Base-by-base conservation (phyloP, 2,797 vertebrate genomes). In the Enteromius viviparus region DNA sequence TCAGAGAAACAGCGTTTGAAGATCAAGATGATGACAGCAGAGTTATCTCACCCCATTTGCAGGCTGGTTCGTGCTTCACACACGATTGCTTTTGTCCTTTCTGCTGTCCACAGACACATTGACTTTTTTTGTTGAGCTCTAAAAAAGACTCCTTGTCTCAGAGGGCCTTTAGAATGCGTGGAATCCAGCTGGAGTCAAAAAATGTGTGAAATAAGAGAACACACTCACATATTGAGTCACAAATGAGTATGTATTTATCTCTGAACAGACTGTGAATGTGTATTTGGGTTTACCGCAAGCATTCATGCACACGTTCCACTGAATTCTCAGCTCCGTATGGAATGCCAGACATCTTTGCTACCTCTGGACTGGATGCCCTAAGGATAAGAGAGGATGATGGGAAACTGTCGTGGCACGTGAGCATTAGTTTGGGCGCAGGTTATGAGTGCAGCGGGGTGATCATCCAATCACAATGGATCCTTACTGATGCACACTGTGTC, bases 391-490 rank as follows among this genome's bases (percentile, higher is more conserved):
- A 91, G 84, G 90, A 91, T 85, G 89, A 89, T 62, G 87, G 87
- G 21, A 89, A 87, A 10, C 47, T 85, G 78, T 91, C 89, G 74
- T 92, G 91, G 91, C 88, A 91, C 32, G 91, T 91, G 82, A 90
- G 88, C 17, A 80, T 87, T 19, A 58, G 60, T 64, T 64, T 87
- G 77, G 83, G 65, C 49, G 81, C 76, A n/a, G 72, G 83, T 42
- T 76, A 81, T 7, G 45, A 71, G 45, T 90, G 89, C 79, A 75
- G 60, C 1, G 89, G 88, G 58, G 84, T 40, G 32, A 66, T 91
- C 11, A 83, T 90, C 62, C 86, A 86, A 49, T 34, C 83, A 6
- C 71, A 83, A n/a, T 89, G 88, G 89, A 69, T 91, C 19, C 84
- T 90, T 26, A 89, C 90, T 72, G 72, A 87, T 60, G 89, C 90